These are phyloP conservation scores for Palythoa grandiflora DNA, from an alignment of 92 coral and sea anemone species.

Conservation along the genomic window DNA sequence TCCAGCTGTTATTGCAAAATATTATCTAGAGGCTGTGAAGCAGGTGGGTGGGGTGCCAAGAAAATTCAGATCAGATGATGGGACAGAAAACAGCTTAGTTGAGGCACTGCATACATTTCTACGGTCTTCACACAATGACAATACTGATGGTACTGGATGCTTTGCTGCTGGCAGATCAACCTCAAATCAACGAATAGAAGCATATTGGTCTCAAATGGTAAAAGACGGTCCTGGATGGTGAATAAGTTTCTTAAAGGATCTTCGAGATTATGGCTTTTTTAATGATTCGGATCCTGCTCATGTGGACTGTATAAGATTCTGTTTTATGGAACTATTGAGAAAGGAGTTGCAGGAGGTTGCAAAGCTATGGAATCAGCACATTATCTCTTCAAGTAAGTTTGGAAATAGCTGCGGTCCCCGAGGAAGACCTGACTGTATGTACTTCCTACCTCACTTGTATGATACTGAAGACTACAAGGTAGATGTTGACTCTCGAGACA, in stretches of 20 bases:
- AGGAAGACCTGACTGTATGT: constrained; percentile 69
- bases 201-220: constrained; percentile 47
- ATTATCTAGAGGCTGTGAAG: constrained; percentile 28
- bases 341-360: constrained; percentile 56
- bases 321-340: constrained; percentile 60
- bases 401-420: constrained; percentile 57
- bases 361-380: constrained; percentile 57
- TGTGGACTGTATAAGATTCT: constrained; percentile 63
- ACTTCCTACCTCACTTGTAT: constrained; percentile 64
- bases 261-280: constrained; percentile 60
- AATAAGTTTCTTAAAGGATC: constrained; percentile 54
- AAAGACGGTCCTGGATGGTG: constrained; percentile 49
- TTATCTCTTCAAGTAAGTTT: constrained; percentile 59
- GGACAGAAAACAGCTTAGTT: constrained; percentile 47
- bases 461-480: constrained; percentile 58
- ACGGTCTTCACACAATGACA: constrained; percentile 50
- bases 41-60: constrained; percentile 41
- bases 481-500: constrained; percentile 47
- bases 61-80: constrained; percentile 52
- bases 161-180: constrained; percentile 26
- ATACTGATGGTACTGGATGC: constrained; percentile 26
- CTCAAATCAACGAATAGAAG: constrained; percentile 50
- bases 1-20: constrained; percentile 24
- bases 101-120: constrained; percentile 52
- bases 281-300: constrained; percentile 64